Conservation (phyloP, 1,140 invertebrate genomes). For the Cydia pomonella region DNA sequence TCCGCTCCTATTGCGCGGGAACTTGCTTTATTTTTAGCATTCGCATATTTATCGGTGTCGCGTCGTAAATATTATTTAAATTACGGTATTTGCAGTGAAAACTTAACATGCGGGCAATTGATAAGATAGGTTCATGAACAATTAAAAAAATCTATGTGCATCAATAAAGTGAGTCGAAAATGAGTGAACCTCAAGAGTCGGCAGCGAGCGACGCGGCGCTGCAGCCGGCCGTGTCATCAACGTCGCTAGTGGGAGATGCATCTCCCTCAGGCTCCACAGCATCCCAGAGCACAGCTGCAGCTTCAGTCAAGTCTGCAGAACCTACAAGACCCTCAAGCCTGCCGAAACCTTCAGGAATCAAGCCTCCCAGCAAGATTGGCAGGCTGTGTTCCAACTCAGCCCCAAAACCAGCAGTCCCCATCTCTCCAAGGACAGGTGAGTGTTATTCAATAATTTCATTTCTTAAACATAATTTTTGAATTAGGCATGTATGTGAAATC, state of each 20-base stretch:
- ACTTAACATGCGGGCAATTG: constrained; percentile 7
- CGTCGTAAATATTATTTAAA: constrained; percentile 42
- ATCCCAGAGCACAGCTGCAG: constrained; percentile 55
- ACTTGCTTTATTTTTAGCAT: constrained; percentile 77
- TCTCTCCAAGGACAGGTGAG: constrained; percentile 81
- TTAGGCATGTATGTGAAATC: constrained; percentile 22
- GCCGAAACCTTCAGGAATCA: constrained; percentile 81
- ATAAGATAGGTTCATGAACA: constrained; percentile 15
- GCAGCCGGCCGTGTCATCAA: constrained; percentile 41
- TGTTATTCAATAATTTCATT: constrained; percentile 34
- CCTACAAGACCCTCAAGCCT: constrained; percentile 63
- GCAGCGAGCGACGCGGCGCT: constrained; percentile 9
- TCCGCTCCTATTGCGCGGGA: constrained; percentile 74
- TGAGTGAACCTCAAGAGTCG: constrained; percentile 68
- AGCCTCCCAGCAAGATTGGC: constrained; percentile 83
- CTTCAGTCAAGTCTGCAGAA: constrained; percentile 59
- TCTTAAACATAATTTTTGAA: constrained; percentile 16
- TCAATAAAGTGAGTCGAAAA: constrained; percentile 58
- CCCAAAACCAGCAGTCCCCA: constrained; percentile 82
- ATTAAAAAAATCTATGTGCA: constrained; percentile 46
- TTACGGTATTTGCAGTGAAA: constrained; percentile 18
- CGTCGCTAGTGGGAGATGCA: constrained; percentile 44
- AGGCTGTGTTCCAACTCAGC: constrained; percentile 81
- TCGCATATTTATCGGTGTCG: constrained; percentile 58
- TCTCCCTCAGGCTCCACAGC: constrained; percentile 55